Evolutionary conservation across 2,888 invertebrate species (phyloP).

Genomic region (Apamea sordens): DNA sequence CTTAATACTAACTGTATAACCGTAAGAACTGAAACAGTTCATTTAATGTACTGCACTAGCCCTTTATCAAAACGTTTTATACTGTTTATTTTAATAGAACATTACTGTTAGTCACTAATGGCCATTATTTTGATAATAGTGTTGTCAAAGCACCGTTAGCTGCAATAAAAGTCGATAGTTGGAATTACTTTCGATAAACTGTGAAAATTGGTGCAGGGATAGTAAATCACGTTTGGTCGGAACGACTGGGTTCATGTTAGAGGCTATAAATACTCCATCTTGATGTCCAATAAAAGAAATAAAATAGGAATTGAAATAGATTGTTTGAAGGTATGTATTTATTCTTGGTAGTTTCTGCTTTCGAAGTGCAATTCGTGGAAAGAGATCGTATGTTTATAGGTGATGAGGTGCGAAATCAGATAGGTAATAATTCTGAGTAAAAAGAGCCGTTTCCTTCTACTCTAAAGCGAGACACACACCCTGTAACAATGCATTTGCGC

Average conservation of each 20-base stretch:
- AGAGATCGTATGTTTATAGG: not conserved
- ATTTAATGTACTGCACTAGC: slow-evolving; percentile 31
- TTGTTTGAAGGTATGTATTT: slow-evolving; percentile 22
- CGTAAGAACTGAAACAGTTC: slow-evolving; percentile 16
- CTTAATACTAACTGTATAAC: slow-evolving; percentile 10
- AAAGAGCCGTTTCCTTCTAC: slow-evolving; percentile 36
- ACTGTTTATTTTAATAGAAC: slow-evolving; percentile 44
- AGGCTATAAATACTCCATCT: slow-evolving; percentile 35
- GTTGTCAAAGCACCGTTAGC: slow-evolving; percentile 42
- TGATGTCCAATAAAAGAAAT: slow-evolving; percentile 35
- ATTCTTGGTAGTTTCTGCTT: slow-evolving; percentile 17
- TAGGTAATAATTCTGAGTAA: slow-evolving; percentile 13
- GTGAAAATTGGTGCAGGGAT: slow-evolving; percentile 35
- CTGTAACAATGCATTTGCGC: slow-evolving; percentile 80
- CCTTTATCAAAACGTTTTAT: slow-evolving; percentile 41
- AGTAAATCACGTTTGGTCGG: slow-evolving; percentile 41
- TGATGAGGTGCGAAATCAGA: slow-evolving; percentile 15
- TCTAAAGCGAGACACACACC: slow-evolving; percentile 54
- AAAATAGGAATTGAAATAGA: slow-evolving; percentile 32
- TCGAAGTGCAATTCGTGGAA: slow-evolving; percentile 11
- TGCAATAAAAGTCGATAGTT: slow-evolving; percentile 42
- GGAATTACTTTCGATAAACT: slow-evolving; percentile 44
- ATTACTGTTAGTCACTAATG: slow-evolving; percentile 48
- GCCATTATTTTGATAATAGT: slow-evolving; percentile 50
- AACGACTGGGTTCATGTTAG: slow-evolving; percentile 46